phyloP scores from a whole-genome alignment of 2,888 invertebrate genomes.

The Digitonthophagus gazella region DNA sequence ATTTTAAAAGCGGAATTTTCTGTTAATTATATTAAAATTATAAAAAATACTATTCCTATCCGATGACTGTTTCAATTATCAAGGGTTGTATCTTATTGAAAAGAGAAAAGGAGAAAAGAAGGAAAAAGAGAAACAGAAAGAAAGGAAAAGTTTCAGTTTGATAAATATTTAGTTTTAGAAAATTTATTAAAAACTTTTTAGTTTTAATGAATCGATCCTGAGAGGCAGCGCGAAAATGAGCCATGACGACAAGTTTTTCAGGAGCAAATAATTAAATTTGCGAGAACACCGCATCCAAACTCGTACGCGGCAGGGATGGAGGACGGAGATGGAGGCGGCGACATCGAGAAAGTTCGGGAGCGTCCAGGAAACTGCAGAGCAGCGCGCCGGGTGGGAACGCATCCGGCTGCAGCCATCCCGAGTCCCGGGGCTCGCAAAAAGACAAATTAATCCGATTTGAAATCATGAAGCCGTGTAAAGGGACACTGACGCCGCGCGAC shows the following conservation, averaged over 20 bases:
- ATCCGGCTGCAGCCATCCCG: constrained; percentile 11
- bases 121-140: neutral
- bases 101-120: no score
- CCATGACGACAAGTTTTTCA: neutral
- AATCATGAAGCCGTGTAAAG: constrained; percentile 51
- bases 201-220: neutral
- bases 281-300: neutral
- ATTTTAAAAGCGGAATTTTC: no score
- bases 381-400: constrained; percentile 12
- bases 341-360: constrained; percentile 10
- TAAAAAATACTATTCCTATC: no score
- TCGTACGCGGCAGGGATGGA: neutral
- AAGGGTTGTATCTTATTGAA: no score
- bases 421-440: constrained; percentile 34
- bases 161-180: neutral
- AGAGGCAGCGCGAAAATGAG: neutral
- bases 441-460: constrained; percentile 51
- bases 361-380: constrained; percentile 7
- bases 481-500: constrained; percentile 44
- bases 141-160: neutral
- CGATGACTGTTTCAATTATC: no score
- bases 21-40: no score
- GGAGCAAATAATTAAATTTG: neutral
- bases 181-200: neutral
- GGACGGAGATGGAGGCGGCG: neutral